A percentile compares a stretch with the other conserved stretches of the same genome.
These are phyloP conservation scores for Solenopsis invicta DNA, from an alignment of 1,140 invertebrate genomes.

Conservation along the genomic window DNA sequence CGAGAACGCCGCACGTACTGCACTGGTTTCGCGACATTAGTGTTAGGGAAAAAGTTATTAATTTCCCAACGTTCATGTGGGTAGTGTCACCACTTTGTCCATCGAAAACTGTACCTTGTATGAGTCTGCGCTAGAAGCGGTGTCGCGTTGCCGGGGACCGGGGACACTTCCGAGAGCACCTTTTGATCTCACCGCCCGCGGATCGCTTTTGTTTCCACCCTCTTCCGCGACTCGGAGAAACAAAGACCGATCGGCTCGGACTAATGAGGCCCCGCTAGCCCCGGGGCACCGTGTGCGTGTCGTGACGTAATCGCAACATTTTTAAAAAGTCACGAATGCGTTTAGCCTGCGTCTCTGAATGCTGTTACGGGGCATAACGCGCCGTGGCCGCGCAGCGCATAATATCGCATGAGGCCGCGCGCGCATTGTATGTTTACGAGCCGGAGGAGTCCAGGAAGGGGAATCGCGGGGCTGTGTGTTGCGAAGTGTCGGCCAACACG, in stretches of 20 bases:
- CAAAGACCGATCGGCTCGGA: conserved; percentile 70
- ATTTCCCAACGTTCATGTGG: background rate
- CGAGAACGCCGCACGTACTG: no score
- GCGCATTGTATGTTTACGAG: conserved; percentile 81
- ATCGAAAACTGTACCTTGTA: background rate
- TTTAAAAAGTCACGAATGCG: conserved; percentile 85
- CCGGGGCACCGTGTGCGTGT: conserved; percentile 61
- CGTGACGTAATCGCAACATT: conserved; percentile 84
- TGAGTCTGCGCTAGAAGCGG: background rate
- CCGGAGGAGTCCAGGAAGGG: conserved; percentile 59
- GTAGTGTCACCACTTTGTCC: background rate
- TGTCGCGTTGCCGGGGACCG: conserved; percentile 39
- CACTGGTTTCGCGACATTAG: background rate
- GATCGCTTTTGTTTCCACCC: conserved; percentile 54
- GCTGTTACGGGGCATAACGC: conserved; percentile 80
- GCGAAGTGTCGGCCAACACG: conserved; percentile 80
- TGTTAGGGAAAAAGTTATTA: background rate
- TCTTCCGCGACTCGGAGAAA: conserved; percentile 62
- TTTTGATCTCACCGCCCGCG: conserved; percentile 80
- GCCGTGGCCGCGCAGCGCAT: conserved; percentile 77
- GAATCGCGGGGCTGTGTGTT: conserved; percentile 58
- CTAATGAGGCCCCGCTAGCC: conserved; percentile 70
- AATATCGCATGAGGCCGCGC: conserved; percentile 75
- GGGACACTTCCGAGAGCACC: conserved; percentile 51
- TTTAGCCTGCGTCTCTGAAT: conserved; percentile 75